A percentile compares a stretch with the other conserved stretches of the same genome.
These are phyloP conservation scores for Lacerta agilis DNA, from an alignment of 2,797 vertebrate species.

Conservation along the genomic window DNA sequence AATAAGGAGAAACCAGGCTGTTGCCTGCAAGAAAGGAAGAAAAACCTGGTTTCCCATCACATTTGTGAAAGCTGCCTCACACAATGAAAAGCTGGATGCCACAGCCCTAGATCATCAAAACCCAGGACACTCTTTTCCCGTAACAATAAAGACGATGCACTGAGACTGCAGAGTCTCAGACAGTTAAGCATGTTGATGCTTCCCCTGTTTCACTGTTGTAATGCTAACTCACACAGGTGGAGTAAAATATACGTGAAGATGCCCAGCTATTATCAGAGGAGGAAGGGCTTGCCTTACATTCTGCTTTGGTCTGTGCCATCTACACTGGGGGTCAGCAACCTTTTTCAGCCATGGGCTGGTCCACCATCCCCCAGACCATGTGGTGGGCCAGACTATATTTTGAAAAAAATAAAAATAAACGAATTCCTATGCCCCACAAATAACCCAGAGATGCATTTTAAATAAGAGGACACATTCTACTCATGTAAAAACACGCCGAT, in stretches of 20 bases:
- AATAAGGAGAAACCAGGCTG: constrained; percentile 30
- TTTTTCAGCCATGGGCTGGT: too few species aligned
- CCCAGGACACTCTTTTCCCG: not conserved
- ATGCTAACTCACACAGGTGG: not conserved
- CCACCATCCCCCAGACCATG: too few species aligned
- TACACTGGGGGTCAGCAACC: too few species aligned
- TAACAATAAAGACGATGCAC: not conserved
- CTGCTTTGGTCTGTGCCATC: not conserved
- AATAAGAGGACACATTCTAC: too few species aligned
- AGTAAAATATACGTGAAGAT: not conserved
- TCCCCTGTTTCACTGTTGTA: not conserved
- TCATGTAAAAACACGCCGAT: too few species aligned
- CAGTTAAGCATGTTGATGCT: not conserved
- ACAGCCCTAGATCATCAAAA: not conserved
- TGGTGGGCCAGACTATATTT: too few species aligned
- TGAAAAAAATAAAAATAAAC: too few species aligned
- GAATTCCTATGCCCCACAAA: too few species aligned
- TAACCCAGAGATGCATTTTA: too few species aligned
- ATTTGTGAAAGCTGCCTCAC: not conserved
- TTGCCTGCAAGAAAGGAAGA: constrained; percentile 24
- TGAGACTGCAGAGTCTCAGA: not conserved
- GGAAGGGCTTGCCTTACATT: not conserved
- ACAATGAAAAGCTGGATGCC: not conserved
- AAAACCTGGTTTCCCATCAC: not conserved
- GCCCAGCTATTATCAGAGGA: not conserved